Base-by-base conservation (phyloP, 1,140 invertebrate genomes). In the Hylaeus volcanicus region DNA sequence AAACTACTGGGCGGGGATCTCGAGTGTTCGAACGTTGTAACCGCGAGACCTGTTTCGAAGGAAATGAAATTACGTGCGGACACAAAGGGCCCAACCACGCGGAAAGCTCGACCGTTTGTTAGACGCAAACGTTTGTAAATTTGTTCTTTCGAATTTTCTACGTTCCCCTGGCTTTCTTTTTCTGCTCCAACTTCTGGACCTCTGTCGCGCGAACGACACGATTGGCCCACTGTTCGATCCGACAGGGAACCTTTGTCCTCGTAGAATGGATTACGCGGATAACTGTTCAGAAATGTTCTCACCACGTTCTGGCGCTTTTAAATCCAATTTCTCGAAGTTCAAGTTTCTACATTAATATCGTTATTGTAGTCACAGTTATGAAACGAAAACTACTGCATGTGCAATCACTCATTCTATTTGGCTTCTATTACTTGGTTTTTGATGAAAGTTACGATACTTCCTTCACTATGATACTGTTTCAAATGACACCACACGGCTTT, bases 1-100 rank as follows among this genome's bases (percentile, higher is more conserved):
- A 41, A 65, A 72, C 39, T 51, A 45, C 12, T 4, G 64, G 81
- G 81, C 81, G 81, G 69, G 45, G 76, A 82, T 61, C 55, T 82
- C 64, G 75, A 82, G 81, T 69, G 81, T 51, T 64, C 60, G 68
- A 48, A 61, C n/a, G 39, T 1, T 14, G 65, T 2, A 26, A 58
- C 37, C 15, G 12, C 53, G 11, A 1, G 12, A n/a, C 12, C 70
- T 64, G 58, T 55, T 72, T 68, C 53, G 48, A 53, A 72, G 64
- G 64, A 80, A 68, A 51, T 68, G 37, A 61, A 80, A 68, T 75
- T 74, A 66, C 43, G 5, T 3, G 70, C 0, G 12, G 1, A 51
- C n/a, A 73, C 70, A 79, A 79, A 74, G 26, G 51, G 61, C 3
- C 56, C 61, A n/a, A 12, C 15, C 61, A 63, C 6, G 60, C 48